Evolutionary conservation across 2,113 vertebrate genomes (phyloP).

Genomic region (Rousettus leschenaultii): DNA sequence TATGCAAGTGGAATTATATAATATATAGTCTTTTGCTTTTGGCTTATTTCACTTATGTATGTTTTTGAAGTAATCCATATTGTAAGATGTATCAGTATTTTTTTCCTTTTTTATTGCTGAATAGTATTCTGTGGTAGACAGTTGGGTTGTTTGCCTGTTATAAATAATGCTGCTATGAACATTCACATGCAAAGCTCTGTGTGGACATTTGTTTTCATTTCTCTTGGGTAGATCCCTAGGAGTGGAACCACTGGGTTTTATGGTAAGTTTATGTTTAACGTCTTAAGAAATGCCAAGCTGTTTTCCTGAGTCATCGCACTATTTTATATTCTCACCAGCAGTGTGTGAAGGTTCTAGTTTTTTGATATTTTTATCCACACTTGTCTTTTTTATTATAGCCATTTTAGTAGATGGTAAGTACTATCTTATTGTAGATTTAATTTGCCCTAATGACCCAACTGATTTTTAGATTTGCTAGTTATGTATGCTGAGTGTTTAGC

Average conservation of each 20-base stretch:
- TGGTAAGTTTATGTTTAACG: constrained; percentile 7
- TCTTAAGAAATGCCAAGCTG: not conserved
- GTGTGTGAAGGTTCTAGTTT: not conserved
- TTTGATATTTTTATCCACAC: not conserved
- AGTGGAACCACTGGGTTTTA: not conserved
- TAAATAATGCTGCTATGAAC: not conserved
- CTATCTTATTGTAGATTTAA: not conserved
- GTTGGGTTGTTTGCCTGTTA: not conserved
- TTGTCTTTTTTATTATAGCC: not conserved
- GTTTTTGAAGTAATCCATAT: not conserved
- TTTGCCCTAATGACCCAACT: not conserved
- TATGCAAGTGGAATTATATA: not conserved
- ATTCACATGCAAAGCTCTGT: not conserved
- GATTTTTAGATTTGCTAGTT: not conserved
- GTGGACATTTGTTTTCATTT: constrained; percentile 17
- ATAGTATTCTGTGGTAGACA: not conserved
- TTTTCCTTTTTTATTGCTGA: not conserved
- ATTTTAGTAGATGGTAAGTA: not conserved
- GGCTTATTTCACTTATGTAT: not conserved
- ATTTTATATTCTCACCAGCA: not conserved
- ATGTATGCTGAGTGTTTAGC: not conserved
- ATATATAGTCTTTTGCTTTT: not conserved
- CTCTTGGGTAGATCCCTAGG: constrained; percentile 25
- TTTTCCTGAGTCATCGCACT: not conserved
- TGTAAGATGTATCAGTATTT: not conserved